phyloP scores from a whole-genome alignment of 2,888 invertebrate species.

The Rhagium mordax region DNA sequence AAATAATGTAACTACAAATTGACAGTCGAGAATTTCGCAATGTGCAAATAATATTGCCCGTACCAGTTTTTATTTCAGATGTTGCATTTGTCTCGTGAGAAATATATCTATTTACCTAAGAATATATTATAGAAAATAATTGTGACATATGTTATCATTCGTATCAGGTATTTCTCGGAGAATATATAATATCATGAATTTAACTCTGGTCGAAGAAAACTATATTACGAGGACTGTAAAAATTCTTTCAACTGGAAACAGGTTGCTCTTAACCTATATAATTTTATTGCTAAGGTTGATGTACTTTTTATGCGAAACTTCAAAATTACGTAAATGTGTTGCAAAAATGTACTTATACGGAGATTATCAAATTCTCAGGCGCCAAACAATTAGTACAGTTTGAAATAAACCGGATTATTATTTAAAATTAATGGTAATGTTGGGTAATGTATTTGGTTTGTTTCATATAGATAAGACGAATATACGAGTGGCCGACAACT shows the following conservation, averaged over 20 bases:
- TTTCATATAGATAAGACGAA: too few species aligned
- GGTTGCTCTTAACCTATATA: background rate
- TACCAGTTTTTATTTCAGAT: slow-evolving; percentile 49
- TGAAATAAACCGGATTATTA: too few species aligned
- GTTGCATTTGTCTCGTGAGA: slow-evolving; percentile 49
- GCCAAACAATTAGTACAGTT: too few species aligned
- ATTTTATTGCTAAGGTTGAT: background rate
- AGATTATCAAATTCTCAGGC: too few species aligned
- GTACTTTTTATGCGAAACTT: too few species aligned
- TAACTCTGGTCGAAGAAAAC: background rate
- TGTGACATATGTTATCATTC: slow-evolving; percentile 30
- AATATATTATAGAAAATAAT: slow-evolving; percentile 27
- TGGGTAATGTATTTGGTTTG: too few species aligned
- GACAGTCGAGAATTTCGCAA: slow-evolving; percentile 50
- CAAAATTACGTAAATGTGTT: too few species aligned
- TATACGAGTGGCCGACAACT: too few species aligned
- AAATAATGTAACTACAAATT: slow-evolving; percentile 54
- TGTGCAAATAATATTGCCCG: slow-evolving; percentile 44
- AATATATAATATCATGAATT: background rate
- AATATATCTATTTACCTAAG: slow-evolving; percentile 42
- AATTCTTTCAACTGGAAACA: background rate
- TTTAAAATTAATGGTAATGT: too few species aligned
- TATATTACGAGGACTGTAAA: background rate
- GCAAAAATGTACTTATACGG: too few species aligned
- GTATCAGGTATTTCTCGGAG: slow-evolving; percentile 9